phyloP scores from a whole-genome alignment of 2,888 invertebrate genomes.

The Podabrus alpinus region DNA sequence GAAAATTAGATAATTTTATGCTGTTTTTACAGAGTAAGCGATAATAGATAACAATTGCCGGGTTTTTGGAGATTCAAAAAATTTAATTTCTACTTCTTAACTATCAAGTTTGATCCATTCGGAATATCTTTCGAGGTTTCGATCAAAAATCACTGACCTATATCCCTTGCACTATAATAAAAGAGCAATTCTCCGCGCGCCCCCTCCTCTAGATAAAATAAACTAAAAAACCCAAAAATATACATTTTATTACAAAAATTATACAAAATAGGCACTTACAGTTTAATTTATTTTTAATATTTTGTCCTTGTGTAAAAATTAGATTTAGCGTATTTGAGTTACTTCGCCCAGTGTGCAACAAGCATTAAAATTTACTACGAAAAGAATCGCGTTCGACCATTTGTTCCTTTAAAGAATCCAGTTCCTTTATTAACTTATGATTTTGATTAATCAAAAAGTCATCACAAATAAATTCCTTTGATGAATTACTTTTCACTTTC shows the following conservation, averaged over 20 bases:
- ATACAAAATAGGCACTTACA: not conserved
- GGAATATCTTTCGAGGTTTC: no score
- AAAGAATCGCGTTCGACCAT: constrained; percentile 7
- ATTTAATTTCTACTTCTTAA: no score
- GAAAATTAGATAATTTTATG: no score
- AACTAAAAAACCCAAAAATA: no score
- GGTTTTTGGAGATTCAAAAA: no score
- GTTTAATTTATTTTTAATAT: not conserved
- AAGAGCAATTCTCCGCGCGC: no score
- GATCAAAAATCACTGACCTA: no score
- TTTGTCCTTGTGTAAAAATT: not conserved
- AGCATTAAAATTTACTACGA: constrained; percentile 12
- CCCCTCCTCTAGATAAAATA: no score
- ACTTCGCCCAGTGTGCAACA: not conserved
- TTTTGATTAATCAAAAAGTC: constrained; percentile 21
- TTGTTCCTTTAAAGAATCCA: constrained; percentile 16
- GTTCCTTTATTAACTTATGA: constrained; percentile 11
- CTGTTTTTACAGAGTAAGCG: no score
- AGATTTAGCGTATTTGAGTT: not conserved
- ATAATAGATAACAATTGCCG: no score
- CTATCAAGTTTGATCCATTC: no score
- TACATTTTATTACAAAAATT: not conserved
- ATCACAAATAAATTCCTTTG: constrained; percentile 17
- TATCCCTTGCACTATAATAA: no score
- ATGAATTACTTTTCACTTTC: constrained; percentile 21